phyloP scores from a whole-genome alignment of 2,888 invertebrate genomes.

The Phengaris arion region DNA sequence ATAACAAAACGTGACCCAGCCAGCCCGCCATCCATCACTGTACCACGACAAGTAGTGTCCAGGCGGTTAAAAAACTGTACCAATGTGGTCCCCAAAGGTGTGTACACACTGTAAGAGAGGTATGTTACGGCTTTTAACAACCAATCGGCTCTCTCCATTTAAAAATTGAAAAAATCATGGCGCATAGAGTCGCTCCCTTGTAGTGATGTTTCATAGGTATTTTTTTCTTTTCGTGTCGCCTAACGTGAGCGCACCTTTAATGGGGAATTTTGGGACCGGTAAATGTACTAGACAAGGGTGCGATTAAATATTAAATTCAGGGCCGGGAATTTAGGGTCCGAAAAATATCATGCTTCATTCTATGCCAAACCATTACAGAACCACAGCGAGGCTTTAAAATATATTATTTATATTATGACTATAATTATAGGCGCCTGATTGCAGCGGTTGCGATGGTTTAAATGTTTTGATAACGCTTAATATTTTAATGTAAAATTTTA shows the following conservation, averaged over 20 bases:
- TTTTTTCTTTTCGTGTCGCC: background rate
- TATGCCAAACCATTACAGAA: conserved; percentile 57
- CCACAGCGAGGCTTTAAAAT: conserved; percentile 64
- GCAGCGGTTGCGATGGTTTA: conserved; percentile 35
- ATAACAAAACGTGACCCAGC: conserved; percentile 76
- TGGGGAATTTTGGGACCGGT: conserved; percentile 67
- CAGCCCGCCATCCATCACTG: conserved; percentile 69
- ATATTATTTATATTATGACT: conserved; percentile 58
- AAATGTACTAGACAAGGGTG: conserved; percentile 78
- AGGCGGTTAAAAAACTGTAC: conserved; percentile 72
- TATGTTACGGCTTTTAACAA: too few relatives aligned
- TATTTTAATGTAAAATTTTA: conserved; percentile 4
- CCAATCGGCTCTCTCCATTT: background rate
- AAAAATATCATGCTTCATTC: conserved; percentile 52
- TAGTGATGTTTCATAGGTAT: background rate
- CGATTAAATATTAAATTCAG: conserved; percentile 78
- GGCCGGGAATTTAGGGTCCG: conserved; percentile 75
- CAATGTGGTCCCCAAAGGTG: conserved; percentile 40
- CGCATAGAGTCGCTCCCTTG: background rate
- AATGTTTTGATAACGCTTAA: conserved; percentile 24
- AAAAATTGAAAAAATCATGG: background rate
- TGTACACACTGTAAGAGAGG: background rate
- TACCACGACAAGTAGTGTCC: conserved; percentile 70
- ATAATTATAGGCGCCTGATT: conserved; percentile 40
- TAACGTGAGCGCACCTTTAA: background rate